Conservation (phyloP, 2,797 vertebrate species). For the Pogoniulus pusillus region DNA sequence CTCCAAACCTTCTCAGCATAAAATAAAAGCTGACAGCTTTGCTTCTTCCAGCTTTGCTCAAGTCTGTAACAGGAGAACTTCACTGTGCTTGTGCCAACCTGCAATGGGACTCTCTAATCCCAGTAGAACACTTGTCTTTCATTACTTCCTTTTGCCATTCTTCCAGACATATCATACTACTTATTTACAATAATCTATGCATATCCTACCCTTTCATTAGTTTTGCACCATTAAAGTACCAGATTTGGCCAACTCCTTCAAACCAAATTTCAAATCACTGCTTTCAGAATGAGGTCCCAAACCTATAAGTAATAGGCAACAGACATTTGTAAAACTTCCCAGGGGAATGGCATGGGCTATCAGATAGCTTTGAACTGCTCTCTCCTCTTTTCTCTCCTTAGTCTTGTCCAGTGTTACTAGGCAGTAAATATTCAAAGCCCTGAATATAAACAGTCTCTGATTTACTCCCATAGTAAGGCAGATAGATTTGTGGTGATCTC, state of each 20-base stretch:
- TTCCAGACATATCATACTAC: neutral
- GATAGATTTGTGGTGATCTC: neutral
- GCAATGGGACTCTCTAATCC: neutral
- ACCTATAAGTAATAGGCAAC: neutral
- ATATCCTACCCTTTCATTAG: neutral
- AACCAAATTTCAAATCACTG: neutral
- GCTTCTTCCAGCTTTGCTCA: neutral
- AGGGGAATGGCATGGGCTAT: neutral
- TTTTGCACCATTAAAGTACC: neutral
- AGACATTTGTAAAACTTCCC: neutral
- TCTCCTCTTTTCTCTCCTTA: neutral
- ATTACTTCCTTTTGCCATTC: neutral
- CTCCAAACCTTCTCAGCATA: neutral
- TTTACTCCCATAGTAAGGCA: neutral
- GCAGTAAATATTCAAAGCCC: constrained; percentile 13
- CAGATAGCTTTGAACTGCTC: neutral
- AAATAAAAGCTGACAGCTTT: neutral
- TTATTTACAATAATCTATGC: neutral
- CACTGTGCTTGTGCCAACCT: neutral
- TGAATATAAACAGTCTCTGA: neutral
- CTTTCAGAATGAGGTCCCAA: neutral
- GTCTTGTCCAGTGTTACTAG: neutral
- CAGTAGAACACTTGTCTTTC: neutral
- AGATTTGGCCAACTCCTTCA: neutral
- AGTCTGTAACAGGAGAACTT: neutral